Base-by-base conservation (phyloP, 2,888 invertebrate genomes). In the Acanthoscelides obtectus region DNA sequence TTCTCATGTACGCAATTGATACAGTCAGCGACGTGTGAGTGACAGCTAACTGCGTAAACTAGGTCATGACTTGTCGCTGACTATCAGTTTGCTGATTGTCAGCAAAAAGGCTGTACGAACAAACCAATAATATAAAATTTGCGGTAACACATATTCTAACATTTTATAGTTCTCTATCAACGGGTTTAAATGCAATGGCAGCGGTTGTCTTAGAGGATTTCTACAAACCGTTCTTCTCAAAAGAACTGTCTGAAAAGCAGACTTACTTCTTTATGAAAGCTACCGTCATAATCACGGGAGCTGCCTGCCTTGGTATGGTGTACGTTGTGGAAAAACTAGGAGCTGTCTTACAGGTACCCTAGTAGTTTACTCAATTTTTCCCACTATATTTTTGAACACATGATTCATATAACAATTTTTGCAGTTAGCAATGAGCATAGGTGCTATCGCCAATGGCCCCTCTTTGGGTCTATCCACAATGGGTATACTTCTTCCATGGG, bases 121-220 rank as follows among this genome's bases (percentile, higher is more conserved):
- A n/a, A n/a, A n/a, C n/a, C n/a, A n/a, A n/a, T n/a, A n/a, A n/a
- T n/a, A n/a, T n/a, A n/a, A n/a, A n/a, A n/a, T n/a, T n/a, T n/a
- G n/a, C n/a, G n/a, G n/a, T n/a, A n/a, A n/a, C n/a, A n/a, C n/a
- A n/a, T n/a, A n/a, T n/a, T n/a, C n/a, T n/a, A n/a, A n/a, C 22
- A n/a, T 69, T 22, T 81, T 85, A 21, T 78, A 92, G 93, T 81
- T 93, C 93, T 0, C 86, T 94, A 21, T 94, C 93, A 4, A 93
- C 93, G 0, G 93, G 93, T 0, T 84, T 94, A 27, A 94, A 94
- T 81, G 92, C 93, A 0, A 89, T 94, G 86, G 90, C 93, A 0
- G 93, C 93, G 0, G 91, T 93, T 0, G 88, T 92, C 2, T 82
- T 93, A 20, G 91, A 93, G 82, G 94, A 94, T 80, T 90, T 93